phyloP scores from a whole-genome alignment of 1,140 invertebrate species.

The Pissodes strobi region DNA sequence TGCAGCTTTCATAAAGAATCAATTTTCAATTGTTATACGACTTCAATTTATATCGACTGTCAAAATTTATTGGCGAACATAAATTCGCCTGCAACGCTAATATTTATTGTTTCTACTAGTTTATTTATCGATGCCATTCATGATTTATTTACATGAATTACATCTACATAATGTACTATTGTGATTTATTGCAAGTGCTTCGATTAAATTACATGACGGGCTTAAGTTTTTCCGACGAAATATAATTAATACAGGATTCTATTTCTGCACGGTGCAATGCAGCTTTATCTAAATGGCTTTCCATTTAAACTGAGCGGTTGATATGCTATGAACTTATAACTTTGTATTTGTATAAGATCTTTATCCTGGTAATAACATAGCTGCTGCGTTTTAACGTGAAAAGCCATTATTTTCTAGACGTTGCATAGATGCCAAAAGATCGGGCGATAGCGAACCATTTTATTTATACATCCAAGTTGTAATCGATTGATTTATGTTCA shows the following conservation, averaged over 20 bases:
- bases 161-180: conserved; percentile 34
- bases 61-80: conserved; percentile 34
- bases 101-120: conserved; percentile 37
- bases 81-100: conserved; percentile 31
- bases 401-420: too few relatives aligned
- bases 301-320: not conserved
- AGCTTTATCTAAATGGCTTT: conserved; percentile 4
- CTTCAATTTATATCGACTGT: conserved; percentile 27
- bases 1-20: not conserved
- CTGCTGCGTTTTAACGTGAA: too few relatives aligned
- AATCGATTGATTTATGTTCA: too few relatives aligned
- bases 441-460: too few relatives aligned
- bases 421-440: too few relatives aligned
- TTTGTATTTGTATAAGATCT: too few relatives aligned
- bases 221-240: conserved; percentile 6
- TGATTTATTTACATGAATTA: conserved; percentile 35
- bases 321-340: not conserved
- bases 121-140: conserved; percentile 30
- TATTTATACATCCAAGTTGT: too few relatives aligned
- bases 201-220: conserved; percentile 25
- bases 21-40: conserved; percentile 22
- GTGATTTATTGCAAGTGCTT: conserved; percentile 29
- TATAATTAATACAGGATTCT: conserved; percentile 13
- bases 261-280: conserved; percentile 1
- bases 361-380: too few relatives aligned